Conservation (phyloP, 2,888 invertebrate genomes). For the Rhingia campestris region DNA sequence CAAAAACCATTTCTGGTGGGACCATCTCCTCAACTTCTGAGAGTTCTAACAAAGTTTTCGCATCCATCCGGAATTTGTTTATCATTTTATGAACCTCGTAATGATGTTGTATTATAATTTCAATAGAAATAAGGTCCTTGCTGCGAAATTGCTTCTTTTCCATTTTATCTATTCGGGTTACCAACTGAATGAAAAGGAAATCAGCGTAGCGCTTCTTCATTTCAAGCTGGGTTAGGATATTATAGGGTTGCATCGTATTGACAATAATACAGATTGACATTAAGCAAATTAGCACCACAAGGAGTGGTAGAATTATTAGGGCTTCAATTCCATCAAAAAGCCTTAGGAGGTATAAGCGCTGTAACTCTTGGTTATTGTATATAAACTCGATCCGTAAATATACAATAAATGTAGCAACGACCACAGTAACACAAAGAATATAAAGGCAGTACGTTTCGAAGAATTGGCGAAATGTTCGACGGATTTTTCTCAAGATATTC, state of each 20-base stretch:
- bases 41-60: slow-evolving; percentile 79
- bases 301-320: slow-evolving; percentile 74
- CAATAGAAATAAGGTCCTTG: slow-evolving; percentile 74
- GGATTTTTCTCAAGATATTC: slow-evolving; percentile 46
- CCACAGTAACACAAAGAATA: slow-evolving; percentile 75
- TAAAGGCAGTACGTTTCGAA: slow-evolving; percentile 76
- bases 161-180: slow-evolving; percentile 79
- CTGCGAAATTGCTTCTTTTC: slow-evolving; percentile 77
- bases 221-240: slow-evolving; percentile 77
- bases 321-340: slow-evolving; percentile 75
- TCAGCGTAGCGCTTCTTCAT: slow-evolving; percentile 81
- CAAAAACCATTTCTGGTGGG: slow-evolving; percentile 79
- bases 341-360: slow-evolving; percentile 70
- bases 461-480: slow-evolving; percentile 72
- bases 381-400: slow-evolving; percentile 78
- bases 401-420: slow-evolving; percentile 75
- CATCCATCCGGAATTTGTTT: slow-evolving; percentile 80
- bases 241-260: slow-evolving; percentile 75
- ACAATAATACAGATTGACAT: slow-evolving; percentile 75
- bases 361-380: slow-evolving; percentile 75
- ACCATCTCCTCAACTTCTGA: slow-evolving; percentile 79
- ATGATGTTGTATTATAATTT: slow-evolving; percentile 78
- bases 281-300: slow-evolving; percentile 76
- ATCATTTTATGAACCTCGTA: slow-evolving; percentile 79
- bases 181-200: slow-evolving; percentile 79